Percentiles rank a stretch among this genome's conserved stretches.
Evolutionary conservation across 2,888 invertebrate species (phyloP).

Genomic region (Formica aserva): DNA sequence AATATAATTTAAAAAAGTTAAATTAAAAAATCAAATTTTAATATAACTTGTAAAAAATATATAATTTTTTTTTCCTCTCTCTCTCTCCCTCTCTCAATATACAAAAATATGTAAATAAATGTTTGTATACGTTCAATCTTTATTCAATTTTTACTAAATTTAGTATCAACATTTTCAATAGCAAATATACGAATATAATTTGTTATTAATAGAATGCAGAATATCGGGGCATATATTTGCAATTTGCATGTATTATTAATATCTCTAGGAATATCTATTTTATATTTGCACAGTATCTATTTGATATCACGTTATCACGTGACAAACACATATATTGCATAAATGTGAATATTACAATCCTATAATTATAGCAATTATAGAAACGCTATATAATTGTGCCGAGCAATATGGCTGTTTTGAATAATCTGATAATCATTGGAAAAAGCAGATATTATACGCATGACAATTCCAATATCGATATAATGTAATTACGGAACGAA

Average conservation of each 20-base stretch:
- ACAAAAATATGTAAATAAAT: background rate
- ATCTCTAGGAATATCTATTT: slow-evolving; percentile 43
- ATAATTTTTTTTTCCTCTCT: background rate
- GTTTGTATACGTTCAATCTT: background rate
- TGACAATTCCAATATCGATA: background rate
- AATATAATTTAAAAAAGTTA: background rate
- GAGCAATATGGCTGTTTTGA: background rate
- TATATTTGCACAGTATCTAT: slow-evolving; percentile 21
- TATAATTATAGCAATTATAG: slow-evolving; percentile 26
- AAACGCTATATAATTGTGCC: background rate
- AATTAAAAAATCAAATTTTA: too few species aligned
- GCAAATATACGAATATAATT: slow-evolving; percentile 2
- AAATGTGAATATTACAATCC: slow-evolving; percentile 33
- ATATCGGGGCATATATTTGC: slow-evolving; percentile 4
- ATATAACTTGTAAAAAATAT: too few species aligned
- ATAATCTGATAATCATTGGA: slow-evolving; percentile 23
- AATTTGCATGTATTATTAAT: slow-evolving; percentile 5
- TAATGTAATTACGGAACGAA: background rate
- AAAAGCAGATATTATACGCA: slow-evolving; percentile 21
- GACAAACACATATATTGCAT: background rate
- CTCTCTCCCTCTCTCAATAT: background rate
- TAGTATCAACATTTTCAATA: background rate
- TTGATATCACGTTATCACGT: background rate
- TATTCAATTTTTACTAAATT: background rate
- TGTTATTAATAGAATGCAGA: background rate